Base-by-base conservation (phyloP, 1,140 invertebrate species). In the Teleopsis dalmanni region DNA sequence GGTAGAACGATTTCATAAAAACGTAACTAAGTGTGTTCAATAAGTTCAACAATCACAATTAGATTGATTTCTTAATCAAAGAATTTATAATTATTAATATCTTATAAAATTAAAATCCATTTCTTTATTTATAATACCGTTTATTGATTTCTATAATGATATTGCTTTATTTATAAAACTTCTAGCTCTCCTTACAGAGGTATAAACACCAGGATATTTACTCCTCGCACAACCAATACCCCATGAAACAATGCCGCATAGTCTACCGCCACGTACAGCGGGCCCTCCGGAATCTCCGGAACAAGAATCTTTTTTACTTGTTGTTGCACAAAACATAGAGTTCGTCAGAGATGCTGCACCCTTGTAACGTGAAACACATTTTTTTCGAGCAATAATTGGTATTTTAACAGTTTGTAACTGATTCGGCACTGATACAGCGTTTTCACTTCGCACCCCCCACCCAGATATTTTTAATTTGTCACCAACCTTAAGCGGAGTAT, bases 221-320 rank as follows among this genome's bases (percentile, higher is more conserved):
- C 66, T 58, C 29, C 68, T 57, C 0, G 72, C 82, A 47, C 62
- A 64, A 0, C 78, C 79, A 53, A 77, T 72, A 3, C 87, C 86
- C 77, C 80, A 87, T 1, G 84, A 86, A 0, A 84, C 79, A 13
- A 87, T 71, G 23, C 84, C 85, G 31, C 78, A 68, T 3, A 79
- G 58, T 29, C 64, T 56, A 2, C 71, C 71, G 13, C 72, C 53
- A 2, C 67, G 52, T 1, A 79, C 77, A 1, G 80, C 60, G 4
- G 81, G 81, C 6, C 82, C 81, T 18, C 82, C 82, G 4, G 81
- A 82, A 57, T 84, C 82, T 0, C 81, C 81, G 47, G 79, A 73
- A 60, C 81, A 83, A 9, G 81, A 74, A 57, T 83, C 81, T 45
- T 72, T 72, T 0, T 72, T 73, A 25, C 65, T 57, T 37, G 69